A percentile compares a stretch with the other conserved stretches of the same genome.
These are phyloP conservation scores for Colletes latitarsis DNA, from an alignment of 1,140 invertebrate species.

Conservation along the genomic window DNA sequence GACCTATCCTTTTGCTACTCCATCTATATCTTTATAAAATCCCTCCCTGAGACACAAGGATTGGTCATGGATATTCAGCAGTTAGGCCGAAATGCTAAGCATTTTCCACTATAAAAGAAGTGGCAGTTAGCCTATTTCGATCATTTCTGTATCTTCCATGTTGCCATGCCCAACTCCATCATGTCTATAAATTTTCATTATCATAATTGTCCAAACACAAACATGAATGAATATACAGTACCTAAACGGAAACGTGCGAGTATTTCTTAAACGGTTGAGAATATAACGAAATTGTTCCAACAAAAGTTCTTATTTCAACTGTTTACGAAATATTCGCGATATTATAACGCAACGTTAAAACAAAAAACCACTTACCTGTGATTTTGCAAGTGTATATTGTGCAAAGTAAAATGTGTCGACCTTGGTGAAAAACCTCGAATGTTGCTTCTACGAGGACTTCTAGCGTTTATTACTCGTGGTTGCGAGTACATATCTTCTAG, in stretches of 20 bases:
- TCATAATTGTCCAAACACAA: not conserved
- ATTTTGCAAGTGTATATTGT: slow-evolving; percentile 70
- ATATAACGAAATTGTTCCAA: no score
- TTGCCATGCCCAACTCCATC: slow-evolving; percentile 71
- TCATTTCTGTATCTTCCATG: slow-evolving; percentile 77
- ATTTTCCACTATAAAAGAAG: slow-evolving; percentile 60
- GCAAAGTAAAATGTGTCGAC: slow-evolving; percentile 68
- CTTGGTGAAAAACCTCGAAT: slow-evolving; percentile 73
- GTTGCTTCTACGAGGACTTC: slow-evolving; percentile 85
- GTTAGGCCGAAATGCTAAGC: slow-evolving; percentile 64
- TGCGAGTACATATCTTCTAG: slow-evolving; percentile 93
- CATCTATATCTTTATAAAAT: slow-evolving; percentile 69
- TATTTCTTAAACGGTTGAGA: no score
- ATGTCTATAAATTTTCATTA: slow-evolving; percentile 65
- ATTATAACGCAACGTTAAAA: not conserved
- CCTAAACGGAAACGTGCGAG: no score
- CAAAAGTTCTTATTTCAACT: no score
- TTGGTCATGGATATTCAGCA: slow-evolving; percentile 67
- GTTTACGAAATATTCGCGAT: not conserved
- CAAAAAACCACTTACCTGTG: slow-evolving; percentile 67
- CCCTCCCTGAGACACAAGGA: slow-evolving; percentile 67
- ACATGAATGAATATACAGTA: no score
- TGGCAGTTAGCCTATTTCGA: slow-evolving; percentile 77
- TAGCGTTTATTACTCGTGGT: slow-evolving; percentile 85
- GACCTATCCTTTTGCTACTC: slow-evolving; percentile 56